Evolutionary conservation across 1,140 invertebrate species (phyloP).

Genomic region (Platyura marginata): DNA sequence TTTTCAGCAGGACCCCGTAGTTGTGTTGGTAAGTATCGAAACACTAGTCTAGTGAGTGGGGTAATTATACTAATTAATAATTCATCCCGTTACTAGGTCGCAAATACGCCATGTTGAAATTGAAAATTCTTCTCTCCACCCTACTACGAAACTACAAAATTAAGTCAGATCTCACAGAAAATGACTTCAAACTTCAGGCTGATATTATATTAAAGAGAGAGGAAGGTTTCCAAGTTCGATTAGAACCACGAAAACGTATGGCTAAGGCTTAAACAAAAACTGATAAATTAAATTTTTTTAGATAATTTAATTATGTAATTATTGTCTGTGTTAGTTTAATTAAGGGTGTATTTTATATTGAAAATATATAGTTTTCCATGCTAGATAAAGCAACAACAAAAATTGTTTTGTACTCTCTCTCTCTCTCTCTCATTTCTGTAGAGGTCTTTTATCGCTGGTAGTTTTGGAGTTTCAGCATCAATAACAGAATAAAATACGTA

Average conservation of each 20-base stretch:
- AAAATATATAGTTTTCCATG: too few species aligned
- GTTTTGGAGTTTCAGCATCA: too few species aligned
- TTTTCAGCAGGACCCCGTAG: constrained; percentile 73
- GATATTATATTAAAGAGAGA: constrained; percentile 69
- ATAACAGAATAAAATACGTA: too few species aligned
- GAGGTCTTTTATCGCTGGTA: too few species aligned
- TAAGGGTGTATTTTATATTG: too few species aligned
- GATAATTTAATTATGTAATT: too few species aligned
- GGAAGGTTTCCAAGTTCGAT: constrained; percentile 52
- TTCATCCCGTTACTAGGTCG: constrained; percentile 33
- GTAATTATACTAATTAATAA: background rate
- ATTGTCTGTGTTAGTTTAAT: too few species aligned
- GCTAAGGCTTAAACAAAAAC: constrained; percentile 4
- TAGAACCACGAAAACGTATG: constrained; percentile 38
- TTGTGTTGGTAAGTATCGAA: constrained; percentile 52
- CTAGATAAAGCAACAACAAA: too few species aligned
- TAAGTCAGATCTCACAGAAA: constrained; percentile 41
- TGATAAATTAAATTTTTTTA: background rate
- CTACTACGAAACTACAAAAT: constrained; percentile 67
- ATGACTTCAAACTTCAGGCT: constrained; percentile 53
- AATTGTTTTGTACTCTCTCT: too few species aligned
- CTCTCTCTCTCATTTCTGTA: too few species aligned
- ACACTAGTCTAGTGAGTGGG: background rate
- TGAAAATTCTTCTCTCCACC: constrained; percentile 71
- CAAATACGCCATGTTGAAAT: constrained; percentile 73